Conservation (phyloP, 2,888 invertebrate genomes). For the Hypolimnas misippus region DNA sequence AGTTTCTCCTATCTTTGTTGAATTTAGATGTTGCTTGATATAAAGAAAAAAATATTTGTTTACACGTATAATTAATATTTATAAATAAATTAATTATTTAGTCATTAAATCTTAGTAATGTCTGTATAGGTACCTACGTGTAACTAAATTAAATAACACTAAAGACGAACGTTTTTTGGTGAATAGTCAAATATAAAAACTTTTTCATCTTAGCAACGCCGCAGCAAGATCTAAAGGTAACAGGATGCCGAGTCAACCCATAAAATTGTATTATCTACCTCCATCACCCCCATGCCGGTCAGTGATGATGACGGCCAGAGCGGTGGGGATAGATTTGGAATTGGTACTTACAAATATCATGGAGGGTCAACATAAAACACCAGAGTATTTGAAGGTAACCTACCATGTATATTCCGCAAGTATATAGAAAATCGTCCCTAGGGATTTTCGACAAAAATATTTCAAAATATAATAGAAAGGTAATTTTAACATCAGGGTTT, state of each 20-base stretch:
- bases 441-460: no score
- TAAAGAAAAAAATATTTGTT: background rate
- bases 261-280: constrained; percentile 86
- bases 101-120: no score
- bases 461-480: no score
- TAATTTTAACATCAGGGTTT: no score
- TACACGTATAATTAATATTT: no score
- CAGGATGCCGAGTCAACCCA: constrained; percentile 69
- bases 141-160: no score
- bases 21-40: background rate
- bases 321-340: constrained; percentile 86
- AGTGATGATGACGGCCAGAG: constrained; percentile 85
- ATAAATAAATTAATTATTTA: no score
- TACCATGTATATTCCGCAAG: background rate
- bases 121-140: no score
- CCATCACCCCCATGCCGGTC: constrained; percentile 86
- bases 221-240: constrained; percentile 68
- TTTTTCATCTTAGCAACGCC: constrained; percentile 62
- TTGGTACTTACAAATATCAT: constrained; percentile 83
- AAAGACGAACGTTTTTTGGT: background rate
- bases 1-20: background rate
- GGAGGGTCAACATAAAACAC: constrained; percentile 85
- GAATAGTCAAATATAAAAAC: background rate
- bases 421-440: background rate
- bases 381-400: constrained; percentile 86